Conservation (phyloP, 2,797 vertebrate genomes). For the Podarcis siculus region DNA sequence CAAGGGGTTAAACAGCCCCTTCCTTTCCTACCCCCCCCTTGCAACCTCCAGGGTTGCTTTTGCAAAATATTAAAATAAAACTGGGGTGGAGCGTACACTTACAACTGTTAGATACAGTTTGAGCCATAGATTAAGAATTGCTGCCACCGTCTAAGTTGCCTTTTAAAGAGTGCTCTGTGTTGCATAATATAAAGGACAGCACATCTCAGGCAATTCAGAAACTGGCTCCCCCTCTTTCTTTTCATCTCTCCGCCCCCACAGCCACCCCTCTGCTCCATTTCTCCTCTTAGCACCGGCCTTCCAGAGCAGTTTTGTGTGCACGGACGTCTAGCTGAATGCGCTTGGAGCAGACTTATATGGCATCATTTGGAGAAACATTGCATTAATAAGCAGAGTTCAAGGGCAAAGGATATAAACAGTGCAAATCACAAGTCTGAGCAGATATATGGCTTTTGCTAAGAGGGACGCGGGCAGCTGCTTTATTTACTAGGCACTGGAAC, state of each 20-base stretch:
- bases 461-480: slow-evolving; percentile 81
- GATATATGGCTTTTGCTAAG: slow-evolving; percentile 87
- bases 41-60: not conserved
- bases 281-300: slow-evolving; percentile 70
- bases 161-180: slow-evolving; percentile 31
- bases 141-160: slow-evolving; percentile 51
- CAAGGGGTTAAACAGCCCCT: not conserved
- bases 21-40: not conserved
- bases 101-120: not conserved
- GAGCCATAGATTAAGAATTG: not conserved
- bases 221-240: not conserved
- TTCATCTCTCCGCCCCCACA: not conserved
- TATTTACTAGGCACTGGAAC: slow-evolving; percentile 81
- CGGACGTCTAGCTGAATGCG: slow-evolving; percentile 78
- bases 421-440: slow-evolving; percentile 86
- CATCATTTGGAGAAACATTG: slow-evolving; percentile 87
- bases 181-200: slow-evolving; percentile 56
- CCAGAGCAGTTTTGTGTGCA: slow-evolving; percentile 68
- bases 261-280: rapidly evolving
- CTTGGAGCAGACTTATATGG: slow-evolving; percentile 83
- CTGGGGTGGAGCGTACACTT: too few relatives aligned
- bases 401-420: slow-evolving; percentile 87
- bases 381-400: slow-evolving; percentile 89
- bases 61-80: not conserved
- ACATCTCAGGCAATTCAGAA: slow-evolving; percentile 68